phyloP scores from a whole-genome alignment of 2,888 invertebrate species.

The Trisateles emortualis region DNA sequence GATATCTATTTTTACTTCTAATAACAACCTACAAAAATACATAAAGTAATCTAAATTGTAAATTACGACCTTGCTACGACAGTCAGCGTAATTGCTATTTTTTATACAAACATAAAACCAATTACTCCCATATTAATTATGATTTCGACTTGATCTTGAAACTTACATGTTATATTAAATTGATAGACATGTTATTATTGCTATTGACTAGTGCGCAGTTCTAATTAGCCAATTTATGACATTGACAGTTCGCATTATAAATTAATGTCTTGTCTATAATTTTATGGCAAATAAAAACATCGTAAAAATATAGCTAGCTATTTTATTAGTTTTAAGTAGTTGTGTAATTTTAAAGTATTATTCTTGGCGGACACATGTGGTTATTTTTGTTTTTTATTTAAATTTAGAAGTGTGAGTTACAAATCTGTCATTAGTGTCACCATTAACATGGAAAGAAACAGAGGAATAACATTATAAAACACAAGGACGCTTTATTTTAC shows the following conservation, averaged over 20 bases:
- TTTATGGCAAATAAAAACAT: too few relatives aligned
- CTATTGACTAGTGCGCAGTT: slow-evolving; percentile 18
- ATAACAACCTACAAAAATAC: neutral
- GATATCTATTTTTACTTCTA: neutral
- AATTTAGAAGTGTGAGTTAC: too few relatives aligned
- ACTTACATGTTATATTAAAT: slow-evolving; percentile 23
- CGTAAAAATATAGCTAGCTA: too few relatives aligned
- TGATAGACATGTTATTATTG: slow-evolving; percentile 16
- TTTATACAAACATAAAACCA: slow-evolving; percentile 39
- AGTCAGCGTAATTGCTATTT: slow-evolving; percentile 28
- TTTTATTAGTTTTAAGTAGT: too few relatives aligned
- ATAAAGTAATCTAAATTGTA: slow-evolving; percentile 26
- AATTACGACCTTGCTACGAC: slow-evolving; percentile 41
- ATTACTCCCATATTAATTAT: slow-evolving; percentile 41
- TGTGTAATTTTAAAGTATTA: too few relatives aligned
- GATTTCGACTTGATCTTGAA: slow-evolving; percentile 39
- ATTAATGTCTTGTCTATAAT: too few relatives aligned
- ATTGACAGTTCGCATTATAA: neutral
- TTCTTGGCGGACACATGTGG: too few relatives aligned
- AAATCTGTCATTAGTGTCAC: too few relatives aligned
- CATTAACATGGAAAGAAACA: too few relatives aligned
- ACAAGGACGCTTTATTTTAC: too few relatives aligned
- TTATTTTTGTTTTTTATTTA: too few relatives aligned
- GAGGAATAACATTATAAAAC: too few relatives aligned
- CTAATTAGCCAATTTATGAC: neutral